These are phyloP conservation scores for Molothrus aeneus DNA, from an alignment of 2,797 vertebrate genomes.

Conservation along the genomic window DNA sequence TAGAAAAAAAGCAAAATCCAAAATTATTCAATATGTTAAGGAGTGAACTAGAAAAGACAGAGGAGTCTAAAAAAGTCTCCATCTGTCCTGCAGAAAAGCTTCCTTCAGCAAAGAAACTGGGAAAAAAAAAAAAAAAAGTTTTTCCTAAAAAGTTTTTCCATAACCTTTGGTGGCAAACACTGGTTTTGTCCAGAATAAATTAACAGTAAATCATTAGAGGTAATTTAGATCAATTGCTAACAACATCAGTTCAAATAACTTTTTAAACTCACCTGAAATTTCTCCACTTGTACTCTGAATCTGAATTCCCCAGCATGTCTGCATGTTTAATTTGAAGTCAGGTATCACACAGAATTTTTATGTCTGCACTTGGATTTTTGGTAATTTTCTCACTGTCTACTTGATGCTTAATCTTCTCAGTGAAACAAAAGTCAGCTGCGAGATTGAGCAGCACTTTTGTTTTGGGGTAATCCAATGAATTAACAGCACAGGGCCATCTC, in stretches of 20 bases:
- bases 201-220: constrained; percentile 25
- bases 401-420: background rate
- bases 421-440: background rate
- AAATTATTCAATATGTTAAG: background rate
- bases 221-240: constrained; percentile 26
- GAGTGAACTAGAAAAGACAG: background rate
- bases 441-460: background rate
- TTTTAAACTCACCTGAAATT: constrained; percentile 35
- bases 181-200: background rate
- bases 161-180: background rate
- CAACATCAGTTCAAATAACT: background rate
- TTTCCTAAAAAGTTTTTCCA: background rate
- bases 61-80: background rate
- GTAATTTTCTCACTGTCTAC: background rate
- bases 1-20: background rate
- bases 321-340: background rate
- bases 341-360: background rate
- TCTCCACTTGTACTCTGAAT: background rate
- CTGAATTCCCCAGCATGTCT: background rate
- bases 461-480: background rate
- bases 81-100: background rate
- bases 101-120: background rate
- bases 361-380: background rate
- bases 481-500: background rate
- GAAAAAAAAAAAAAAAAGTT: too few relatives aligned